Evolutionary conservation across 2,888 invertebrate species (phyloP), one percentile per base, ranked within the genome.

Genomic region (Drosophila formosana): DNA sequence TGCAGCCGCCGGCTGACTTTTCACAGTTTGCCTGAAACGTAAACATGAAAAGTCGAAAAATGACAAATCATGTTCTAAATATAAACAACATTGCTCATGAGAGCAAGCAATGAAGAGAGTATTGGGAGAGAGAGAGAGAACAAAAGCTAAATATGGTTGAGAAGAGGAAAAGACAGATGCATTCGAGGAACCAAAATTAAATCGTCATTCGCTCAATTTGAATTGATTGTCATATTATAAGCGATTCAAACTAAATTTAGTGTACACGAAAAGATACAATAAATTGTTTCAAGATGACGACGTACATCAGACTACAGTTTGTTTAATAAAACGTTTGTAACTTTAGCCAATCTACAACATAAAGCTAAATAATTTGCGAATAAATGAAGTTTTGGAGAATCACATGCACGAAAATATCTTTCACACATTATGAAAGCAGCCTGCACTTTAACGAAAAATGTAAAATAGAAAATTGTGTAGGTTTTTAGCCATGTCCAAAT

Each of bases 1-100:
- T 84, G 83, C 83, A 84, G 76, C 86, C 82, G 82, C 72, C 88
- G 67, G 72, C 70, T 61, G 70, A 71, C 61, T 72, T 72, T 77
- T 81, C 75, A 75, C 77, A 75, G 73, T 78, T 87, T 62, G 76
- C 63, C 71, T 74, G 55, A 70, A 81, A 88, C 66, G 88, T 89
- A 84, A 84, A 84, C 89, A 85, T 60, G 60, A 79, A 77, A 77
- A 66, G 57, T 72, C 65, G 55, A 61, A 85, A 82, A 80, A 74
- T 55, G 73, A 65, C 87, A 89, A 89, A 88, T 88, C 86, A 89
- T 85, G 66, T 88, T 85, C 89, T 89, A 88, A 89, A 69, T 80
- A 86, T 85, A 86, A 8, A 75, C 70, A 72, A 75, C 37, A 60
- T 62, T 50, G 52, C 70, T 72, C 72, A 60, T 47, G 41, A 63